These are phyloP conservation scores for Trichopria drosophilae DNA, from an alignment of 2,888 invertebrate species.

Conservation along the genomic window DNA sequence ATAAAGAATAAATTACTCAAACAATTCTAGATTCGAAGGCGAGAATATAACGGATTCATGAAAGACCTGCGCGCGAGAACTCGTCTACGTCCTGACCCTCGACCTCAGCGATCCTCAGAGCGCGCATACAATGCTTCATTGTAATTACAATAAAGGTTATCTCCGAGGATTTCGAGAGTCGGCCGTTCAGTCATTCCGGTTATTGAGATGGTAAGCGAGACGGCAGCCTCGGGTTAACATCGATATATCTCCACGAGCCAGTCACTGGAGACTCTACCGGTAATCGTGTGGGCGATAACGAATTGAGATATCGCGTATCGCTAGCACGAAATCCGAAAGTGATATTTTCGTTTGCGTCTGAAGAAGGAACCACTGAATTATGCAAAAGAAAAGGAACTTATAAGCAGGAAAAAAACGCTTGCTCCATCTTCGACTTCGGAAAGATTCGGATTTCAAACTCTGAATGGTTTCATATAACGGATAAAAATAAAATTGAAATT, in stretches of 20 bases:
- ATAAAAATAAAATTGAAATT: too few species aligned
- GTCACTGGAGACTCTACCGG: conserved; percentile 31
- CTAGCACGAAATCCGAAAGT: too few species aligned
- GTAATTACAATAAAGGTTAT: conserved; percentile 56
- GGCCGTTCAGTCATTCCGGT: conserved; percentile 41
- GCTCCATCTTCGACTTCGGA: too few species aligned
- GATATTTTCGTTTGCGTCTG: too few species aligned
- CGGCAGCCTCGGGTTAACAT: conserved; percentile 11
- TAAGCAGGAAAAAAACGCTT: too few species aligned
- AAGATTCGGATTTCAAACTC: too few species aligned
- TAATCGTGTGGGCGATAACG: conserved; percentile 43
- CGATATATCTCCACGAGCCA: background rate
- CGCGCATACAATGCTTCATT: conserved; percentile 46
- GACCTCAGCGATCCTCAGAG: background rate
- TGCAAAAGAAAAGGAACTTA: too few species aligned
- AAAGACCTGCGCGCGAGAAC: background rate
- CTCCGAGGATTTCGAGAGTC: conserved; percentile 49
- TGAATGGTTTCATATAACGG: too few species aligned
- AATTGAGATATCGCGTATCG: conserved; percentile 44
- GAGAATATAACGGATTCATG: too few species aligned
- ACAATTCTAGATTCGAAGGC: too few species aligned
- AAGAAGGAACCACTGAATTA: too few species aligned
- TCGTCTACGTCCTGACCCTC: background rate
- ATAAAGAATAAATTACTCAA: too few species aligned
- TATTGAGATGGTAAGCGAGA: conserved; percentile 52